Evolutionary conservation across 2,113 vertebrate species (phyloP).

Genomic region (Semnornis frantzii): DNA sequence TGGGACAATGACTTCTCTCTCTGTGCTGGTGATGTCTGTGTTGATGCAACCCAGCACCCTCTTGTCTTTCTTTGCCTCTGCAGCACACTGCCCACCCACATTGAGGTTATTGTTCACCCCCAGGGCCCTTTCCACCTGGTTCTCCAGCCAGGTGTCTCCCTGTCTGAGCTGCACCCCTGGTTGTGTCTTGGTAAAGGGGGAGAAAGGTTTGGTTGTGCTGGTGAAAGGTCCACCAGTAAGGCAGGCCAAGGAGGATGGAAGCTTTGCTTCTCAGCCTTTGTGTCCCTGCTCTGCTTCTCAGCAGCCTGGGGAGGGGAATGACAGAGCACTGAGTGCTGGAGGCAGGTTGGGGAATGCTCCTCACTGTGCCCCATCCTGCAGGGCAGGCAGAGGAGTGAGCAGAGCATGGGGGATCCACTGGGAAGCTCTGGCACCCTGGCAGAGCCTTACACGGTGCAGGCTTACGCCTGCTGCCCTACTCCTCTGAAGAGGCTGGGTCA

Average conservation of each 20-base stretch:
- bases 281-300: not conserved
- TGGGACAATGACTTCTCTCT: too few relatives aligned
- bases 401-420: not conserved
- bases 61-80: too few relatives aligned
- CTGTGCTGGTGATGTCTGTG: too few relatives aligned
- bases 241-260: not conserved
- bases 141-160: too few relatives aligned
- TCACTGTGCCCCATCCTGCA: conserved; percentile 19
- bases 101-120: too few relatives aligned
- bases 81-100: too few relatives aligned
- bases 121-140: too few relatives aligned
- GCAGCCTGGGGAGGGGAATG: not conserved
- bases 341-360: conserved; percentile 16
- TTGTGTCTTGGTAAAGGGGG: not conserved
- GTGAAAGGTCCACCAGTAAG: not conserved
- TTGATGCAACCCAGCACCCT: too few relatives aligned
- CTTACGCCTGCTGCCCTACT: conserved; percentile 16
- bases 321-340: not conserved
- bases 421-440: not conserved
- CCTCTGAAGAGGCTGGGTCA: conserved; percentile 42
- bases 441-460: conserved; percentile 42
- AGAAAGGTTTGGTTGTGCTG: not conserved
- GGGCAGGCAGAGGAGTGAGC: not conserved
- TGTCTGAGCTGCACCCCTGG: too few relatives aligned
- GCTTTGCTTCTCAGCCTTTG: not conserved